Evolutionary conservation across 2,888 invertebrate species (phyloP).

Genomic region (Dioctria linearis): DNA sequence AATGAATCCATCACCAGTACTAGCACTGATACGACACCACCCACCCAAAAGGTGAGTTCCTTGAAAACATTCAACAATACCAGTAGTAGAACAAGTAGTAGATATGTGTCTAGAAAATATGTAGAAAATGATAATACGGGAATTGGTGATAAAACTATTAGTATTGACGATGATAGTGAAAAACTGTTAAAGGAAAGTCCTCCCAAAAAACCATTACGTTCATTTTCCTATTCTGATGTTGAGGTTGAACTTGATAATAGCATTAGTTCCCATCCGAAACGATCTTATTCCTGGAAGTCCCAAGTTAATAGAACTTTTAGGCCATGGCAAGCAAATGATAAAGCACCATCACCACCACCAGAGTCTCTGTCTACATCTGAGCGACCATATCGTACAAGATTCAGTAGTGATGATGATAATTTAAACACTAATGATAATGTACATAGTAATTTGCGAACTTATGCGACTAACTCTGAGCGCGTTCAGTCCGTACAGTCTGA

Average conservation of each 20-base stretch:
- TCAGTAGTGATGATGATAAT: constrained; percentile 2
- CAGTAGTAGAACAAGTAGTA: constrained; percentile 35
- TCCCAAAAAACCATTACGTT: constrained; percentile 22
- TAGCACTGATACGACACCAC: constrained; percentile 58
- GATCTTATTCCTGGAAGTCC: constrained; percentile 60
- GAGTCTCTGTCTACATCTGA: constrained; percentile 16
- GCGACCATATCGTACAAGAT: constrained; percentile 18
- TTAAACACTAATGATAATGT: constrained; percentile 14
- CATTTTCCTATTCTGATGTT: constrained; percentile 18
- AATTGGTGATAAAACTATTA: background rate
- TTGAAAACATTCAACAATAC: constrained; percentile 55
- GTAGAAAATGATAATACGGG: constrained; percentile 31
- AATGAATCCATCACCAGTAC: constrained; percentile 61
- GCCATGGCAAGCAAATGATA: constrained; percentile 53
- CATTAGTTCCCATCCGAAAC: constrained; percentile 9
- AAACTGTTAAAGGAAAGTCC: background rate
- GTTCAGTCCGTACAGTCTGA: background rate
- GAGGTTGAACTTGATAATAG: constrained; percentile 27
- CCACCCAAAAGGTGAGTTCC: constrained; percentile 69
- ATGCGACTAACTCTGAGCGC: background rate
- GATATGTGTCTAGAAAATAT: constrained; percentile 40
- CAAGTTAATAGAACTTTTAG: constrained; percentile 56
- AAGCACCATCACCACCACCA: constrained; percentile 45
- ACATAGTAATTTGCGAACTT: background rate
- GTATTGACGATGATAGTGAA: background rate